Evolutionary conservation across 2,113 vertebrate genomes (phyloP).

Genomic region (Jacana jacana): DNA sequence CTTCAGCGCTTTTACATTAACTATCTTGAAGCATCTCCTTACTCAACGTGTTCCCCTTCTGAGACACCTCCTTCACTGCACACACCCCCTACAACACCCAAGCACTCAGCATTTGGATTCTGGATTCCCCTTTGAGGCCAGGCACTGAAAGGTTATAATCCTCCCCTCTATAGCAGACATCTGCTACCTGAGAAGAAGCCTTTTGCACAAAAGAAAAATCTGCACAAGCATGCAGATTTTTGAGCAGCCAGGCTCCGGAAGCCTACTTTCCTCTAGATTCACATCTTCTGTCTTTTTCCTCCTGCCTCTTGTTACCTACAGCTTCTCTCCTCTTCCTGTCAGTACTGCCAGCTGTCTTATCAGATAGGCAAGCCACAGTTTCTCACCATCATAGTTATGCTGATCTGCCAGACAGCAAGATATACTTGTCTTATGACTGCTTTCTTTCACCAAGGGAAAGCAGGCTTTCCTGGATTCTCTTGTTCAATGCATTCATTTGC

Average conservation of each 20-base stretch:
- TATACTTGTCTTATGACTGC: background rate
- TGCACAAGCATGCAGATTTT: background rate
- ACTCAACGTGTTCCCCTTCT: background rate
- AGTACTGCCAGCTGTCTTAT: background rate
- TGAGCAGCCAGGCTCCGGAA: background rate
- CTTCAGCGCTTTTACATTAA: background rate
- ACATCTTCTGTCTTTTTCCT: background rate
- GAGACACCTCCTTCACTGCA: background rate
- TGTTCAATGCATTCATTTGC: background rate
- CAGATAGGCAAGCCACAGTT: background rate
- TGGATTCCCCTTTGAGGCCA: background rate
- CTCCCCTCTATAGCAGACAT: background rate
- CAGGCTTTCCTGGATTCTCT: background rate
- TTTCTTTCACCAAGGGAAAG: background rate
- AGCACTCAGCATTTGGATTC: background rate
- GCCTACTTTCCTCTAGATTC: background rate
- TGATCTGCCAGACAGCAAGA: background rate
- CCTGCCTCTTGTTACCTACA: background rate
- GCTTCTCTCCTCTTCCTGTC: background rate
- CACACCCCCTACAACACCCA: background rate
- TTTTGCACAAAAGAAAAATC: background rate
- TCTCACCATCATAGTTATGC: background rate
- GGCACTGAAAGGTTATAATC: background rate
- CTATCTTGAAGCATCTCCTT: background rate
- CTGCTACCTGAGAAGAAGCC: background rate